Evolutionary conservation across 2,888 invertebrate genomes (phyloP).

Genomic region (Cerastoderma edule): DNA sequence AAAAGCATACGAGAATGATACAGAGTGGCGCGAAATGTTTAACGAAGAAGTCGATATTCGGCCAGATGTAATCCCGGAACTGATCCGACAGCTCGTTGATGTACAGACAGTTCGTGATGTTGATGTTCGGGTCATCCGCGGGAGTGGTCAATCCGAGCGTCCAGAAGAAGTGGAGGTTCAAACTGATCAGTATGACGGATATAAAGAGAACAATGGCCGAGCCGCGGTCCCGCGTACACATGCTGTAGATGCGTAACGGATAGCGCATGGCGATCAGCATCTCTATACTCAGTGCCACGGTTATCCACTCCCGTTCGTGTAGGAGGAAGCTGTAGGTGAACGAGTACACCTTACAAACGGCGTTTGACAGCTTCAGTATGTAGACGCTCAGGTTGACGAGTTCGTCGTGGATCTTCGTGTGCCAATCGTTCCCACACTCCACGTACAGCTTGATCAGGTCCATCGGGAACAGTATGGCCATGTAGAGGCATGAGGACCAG

Average conservation of each 20-base stretch:
- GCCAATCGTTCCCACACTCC: slow-evolving; percentile 80
- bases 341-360: slow-evolving; percentile 80
- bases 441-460: slow-evolving; percentile 79
- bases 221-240: slow-evolving; percentile 79
- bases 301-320: slow-evolving; percentile 79
- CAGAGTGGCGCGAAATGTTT: slow-evolving; percentile 74
- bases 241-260: slow-evolving; percentile 73
- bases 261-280: slow-evolving; percentile 73
- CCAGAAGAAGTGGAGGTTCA: slow-evolving; percentile 83
- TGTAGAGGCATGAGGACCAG: slow-evolving; percentile 81
- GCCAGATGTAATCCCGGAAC: slow-evolving; percentile 77
- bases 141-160: slow-evolving; percentile 75
- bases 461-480: slow-evolving; percentile 71
- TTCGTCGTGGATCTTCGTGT: slow-evolving; percentile 59
- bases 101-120: slow-evolving; percentile 63
- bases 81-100: slow-evolving; percentile 71
- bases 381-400: slow-evolving; percentile 58
- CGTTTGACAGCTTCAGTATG: slow-evolving; percentile 75
- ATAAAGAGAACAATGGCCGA: slow-evolving; percentile 78
- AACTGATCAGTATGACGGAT: slow-evolving; percentile 78
- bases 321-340: slow-evolving; percentile 76
- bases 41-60: slow-evolving; percentile 74
- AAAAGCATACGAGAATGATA: slow-evolving; percentile 69
- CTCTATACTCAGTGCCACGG: slow-evolving; percentile 77
- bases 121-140: slow-evolving; percentile 55